A percentile compares a stretch with the other conserved stretches of the same genome.
Conservation (phyloP, 2,797 vertebrate species). For the Pachyuromys duprasi region DNA sequence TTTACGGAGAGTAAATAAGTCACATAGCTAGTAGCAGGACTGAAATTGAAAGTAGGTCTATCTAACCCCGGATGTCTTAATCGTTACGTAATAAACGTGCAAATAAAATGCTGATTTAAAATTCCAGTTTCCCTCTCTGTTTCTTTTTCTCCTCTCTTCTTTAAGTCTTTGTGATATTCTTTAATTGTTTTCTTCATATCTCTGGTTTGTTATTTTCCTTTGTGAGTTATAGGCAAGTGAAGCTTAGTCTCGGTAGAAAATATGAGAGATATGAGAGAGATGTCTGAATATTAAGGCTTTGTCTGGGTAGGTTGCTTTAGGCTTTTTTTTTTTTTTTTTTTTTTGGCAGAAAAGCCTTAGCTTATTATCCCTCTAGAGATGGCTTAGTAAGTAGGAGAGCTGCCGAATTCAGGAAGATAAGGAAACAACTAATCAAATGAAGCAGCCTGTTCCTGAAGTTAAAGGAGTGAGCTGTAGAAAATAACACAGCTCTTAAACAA, state of each 20-base stretch:
- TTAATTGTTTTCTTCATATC: neutral
- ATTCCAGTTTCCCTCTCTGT: neutral
- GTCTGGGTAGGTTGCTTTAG: neutral
- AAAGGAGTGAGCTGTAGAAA: neutral
- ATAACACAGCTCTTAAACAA: neutral
- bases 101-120: constrained; percentile 31
- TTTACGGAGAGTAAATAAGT: neutral
- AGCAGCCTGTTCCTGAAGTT: neutral
- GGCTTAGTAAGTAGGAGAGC: neutral
- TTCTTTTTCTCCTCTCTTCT: neutral
- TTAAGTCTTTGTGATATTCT: neutral
- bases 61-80: neutral
- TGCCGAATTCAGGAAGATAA: neutral
- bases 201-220: constrained; percentile 56
- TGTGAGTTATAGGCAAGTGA: constrained; percentile 16
- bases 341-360: neutral
- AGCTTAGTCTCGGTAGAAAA: neutral
- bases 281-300: neutral
- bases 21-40: neutral
- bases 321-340: neutral
- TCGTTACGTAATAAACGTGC: neutral
- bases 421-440: neutral
- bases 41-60: neutral
- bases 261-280: neutral
- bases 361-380: neutral